Percentiles rank a stretch among this genome's conserved stretches.
Evolutionary conservation across 2,113 vertebrate species (phyloP).

Genomic region (Neodon shergylaensis): DNA sequence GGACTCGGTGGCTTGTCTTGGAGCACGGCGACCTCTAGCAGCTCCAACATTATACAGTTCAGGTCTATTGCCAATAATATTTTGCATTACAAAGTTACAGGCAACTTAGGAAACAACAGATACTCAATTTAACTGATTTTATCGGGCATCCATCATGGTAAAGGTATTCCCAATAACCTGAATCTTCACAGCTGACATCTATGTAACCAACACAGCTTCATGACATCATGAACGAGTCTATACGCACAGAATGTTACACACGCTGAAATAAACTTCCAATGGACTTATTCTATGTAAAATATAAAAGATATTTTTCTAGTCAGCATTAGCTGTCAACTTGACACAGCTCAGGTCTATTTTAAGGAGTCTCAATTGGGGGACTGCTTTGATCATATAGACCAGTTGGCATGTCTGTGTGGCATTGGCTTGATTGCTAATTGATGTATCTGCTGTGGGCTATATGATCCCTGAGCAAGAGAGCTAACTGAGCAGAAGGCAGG

Average conservation of each 20-base stretch:
- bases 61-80: not conserved
- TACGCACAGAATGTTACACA: not conserved
- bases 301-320: not conserved
- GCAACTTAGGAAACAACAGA: not conserved
- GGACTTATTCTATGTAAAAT: not conserved
- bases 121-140: not conserved
- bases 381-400: not conserved
- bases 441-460: no score
- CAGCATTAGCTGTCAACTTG: not conserved
- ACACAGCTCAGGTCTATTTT: not conserved
- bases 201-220: not conserved
- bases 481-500: not conserved
- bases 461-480: not conserved
- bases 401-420: not conserved
- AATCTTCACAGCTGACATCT: not conserved
- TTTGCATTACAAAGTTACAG: not conserved
- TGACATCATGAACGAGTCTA: not conserved
- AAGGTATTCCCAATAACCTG: not conserved
- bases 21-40: not conserved
- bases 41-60: not conserved
- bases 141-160: not conserved
- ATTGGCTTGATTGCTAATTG: not conserved
- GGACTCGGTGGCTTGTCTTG: not conserved
- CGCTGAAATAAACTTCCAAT: not conserved
- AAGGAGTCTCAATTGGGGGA: not conserved